Conservation (phyloP, 2,113 vertebrate genomes). For the Falco punctatus region DNA sequence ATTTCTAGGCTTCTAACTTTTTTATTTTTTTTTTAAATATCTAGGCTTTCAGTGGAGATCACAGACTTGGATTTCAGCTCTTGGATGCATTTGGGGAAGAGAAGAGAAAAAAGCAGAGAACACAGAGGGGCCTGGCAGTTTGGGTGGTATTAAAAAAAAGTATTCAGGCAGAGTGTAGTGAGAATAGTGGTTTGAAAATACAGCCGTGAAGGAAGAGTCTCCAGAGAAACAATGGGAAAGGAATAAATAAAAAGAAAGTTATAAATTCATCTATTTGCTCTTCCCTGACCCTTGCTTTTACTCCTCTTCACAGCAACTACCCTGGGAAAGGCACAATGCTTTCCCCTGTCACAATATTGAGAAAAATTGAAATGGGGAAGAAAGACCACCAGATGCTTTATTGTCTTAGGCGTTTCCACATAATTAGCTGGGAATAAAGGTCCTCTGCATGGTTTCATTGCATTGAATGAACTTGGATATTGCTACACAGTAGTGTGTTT, state of each 20-base stretch:
- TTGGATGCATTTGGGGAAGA: not conserved
- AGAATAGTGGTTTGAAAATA: constrained; percentile 85
- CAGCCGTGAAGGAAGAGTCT: constrained; percentile 79
- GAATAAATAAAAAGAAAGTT: constrained; percentile 93
- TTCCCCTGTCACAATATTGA: constrained; percentile 96
- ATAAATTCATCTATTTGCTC: constrained; percentile 99
- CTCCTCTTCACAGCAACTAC: constrained; percentile 82
- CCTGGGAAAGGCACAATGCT: constrained; percentile 91
- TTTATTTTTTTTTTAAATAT: not conserved
- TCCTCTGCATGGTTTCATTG: constrained; percentile 90
- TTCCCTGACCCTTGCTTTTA: constrained; percentile 91
- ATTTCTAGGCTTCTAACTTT: not conserved
- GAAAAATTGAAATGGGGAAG: constrained; percentile 90
- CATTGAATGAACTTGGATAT: constrained; percentile 97
- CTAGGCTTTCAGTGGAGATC: not conserved
- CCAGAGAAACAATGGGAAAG: constrained; percentile 83
- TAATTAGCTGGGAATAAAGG: constrained; percentile 98
- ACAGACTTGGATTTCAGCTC: constrained; percentile 38
- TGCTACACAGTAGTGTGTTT: constrained; percentile 89
- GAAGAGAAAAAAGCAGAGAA: not conserved
- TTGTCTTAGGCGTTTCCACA: constrained; percentile 98
- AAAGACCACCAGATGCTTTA: constrained; percentile 99
- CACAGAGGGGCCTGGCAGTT: constrained; percentile 75
- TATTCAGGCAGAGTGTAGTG: constrained; percentile 79
- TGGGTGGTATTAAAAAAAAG: constrained; percentile 82